Evolutionary conservation across 2,797 vertebrate species (phyloP), one percentile per base, ranked within the genome.

Genomic region (Enteromius trimaculatus): DNA sequence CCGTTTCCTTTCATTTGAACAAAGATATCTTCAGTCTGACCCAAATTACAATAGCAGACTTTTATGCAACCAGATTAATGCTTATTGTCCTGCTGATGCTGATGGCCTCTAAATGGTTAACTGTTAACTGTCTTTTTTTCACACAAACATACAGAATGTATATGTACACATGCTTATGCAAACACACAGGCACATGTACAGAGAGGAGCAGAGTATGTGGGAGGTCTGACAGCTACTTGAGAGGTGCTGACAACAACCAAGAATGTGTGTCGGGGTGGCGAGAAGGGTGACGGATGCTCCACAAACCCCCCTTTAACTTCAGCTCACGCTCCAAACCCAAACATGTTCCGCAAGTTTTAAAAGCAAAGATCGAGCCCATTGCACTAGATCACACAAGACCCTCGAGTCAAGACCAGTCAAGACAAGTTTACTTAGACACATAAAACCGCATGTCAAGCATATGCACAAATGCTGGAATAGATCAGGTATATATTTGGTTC

Each of bases 141-240:
- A 68, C 62, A 79, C 62, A 53, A 8, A 51, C 39, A 49, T 16
- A 49, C 42, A 34, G 58, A 53, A 39, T 55, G 21, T 39, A 80
- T 19, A 76, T 23, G 31, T 16, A 47, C 55, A 76, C 83, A 74
- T 55, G 71, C 83, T 64, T 77, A 29, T 53, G 44, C 58, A 68
- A 53, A 80, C 47, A 77, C 71, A 79, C 84, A 72, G 34, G 16
- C 77, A 66, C 62, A 72, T 31, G 69, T 7, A 70, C 34, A 83
- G 42, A 79, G 26, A 78, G 26, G 42, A 81, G 34, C 64, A 44
- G 76, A 74, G 81, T 86, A 86, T 64, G 51, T 78, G 72, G 83
- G 86, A 87, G 68, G 79, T 80, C 78, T 81, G 78, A 31, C 65
- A 60, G 31, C 58, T 65, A 58, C 62, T 80, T 1, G 26, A 86